Percentiles rank a stretch among this genome's conserved stretches.
Evolutionary conservation across 1,140 invertebrate genomes (phyloP).

Genomic region (Tetramorium simillimum): DNA sequence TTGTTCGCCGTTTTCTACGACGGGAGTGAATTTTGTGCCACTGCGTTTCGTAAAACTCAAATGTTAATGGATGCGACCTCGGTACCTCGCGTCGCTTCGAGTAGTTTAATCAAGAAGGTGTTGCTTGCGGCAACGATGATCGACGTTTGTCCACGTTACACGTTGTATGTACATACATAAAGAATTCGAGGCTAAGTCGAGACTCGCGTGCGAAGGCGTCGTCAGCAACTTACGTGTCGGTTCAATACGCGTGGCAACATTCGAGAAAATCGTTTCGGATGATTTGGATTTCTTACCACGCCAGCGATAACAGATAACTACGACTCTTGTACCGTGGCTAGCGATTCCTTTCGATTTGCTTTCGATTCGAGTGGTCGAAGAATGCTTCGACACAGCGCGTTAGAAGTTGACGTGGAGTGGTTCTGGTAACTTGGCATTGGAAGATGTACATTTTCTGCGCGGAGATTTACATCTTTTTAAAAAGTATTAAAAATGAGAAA

Average conservation of each 20-base stretch:
- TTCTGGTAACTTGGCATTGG: not conserved
- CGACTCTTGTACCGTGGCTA: not conserved
- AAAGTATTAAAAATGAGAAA: not conserved
- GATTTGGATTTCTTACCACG: not conserved
- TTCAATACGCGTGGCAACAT: not conserved
- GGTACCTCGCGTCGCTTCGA: not conserved
- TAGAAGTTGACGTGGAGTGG: not conserved
- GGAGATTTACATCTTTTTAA: constrained; percentile 3
- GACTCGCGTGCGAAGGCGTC: constrained; percentile 28
- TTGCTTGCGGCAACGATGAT: constrained; percentile 45
- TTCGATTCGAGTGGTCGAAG: not conserved
- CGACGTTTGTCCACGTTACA: constrained; percentile 25
- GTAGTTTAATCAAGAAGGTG: constrained; percentile 43
- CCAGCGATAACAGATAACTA: constrained; percentile 21
- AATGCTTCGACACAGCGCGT: not conserved
- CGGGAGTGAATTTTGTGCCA: constrained; percentile 8
- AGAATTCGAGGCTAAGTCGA: constrained; percentile 36
- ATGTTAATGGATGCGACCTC: constrained; percentile 46
- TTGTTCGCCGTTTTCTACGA: not conserved
- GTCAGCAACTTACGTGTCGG: constrained; percentile 6
- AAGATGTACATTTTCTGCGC: not conserved
- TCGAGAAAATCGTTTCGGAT: not conserved
- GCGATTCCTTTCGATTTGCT: not conserved
- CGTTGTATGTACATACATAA: constrained; percentile 7
- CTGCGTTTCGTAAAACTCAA: constrained; percentile 7